These are phyloP conservation scores for Ranitomeya variabilis DNA, from an alignment of 2,113 vertebrate genomes.

Conservation along the genomic window DNA sequence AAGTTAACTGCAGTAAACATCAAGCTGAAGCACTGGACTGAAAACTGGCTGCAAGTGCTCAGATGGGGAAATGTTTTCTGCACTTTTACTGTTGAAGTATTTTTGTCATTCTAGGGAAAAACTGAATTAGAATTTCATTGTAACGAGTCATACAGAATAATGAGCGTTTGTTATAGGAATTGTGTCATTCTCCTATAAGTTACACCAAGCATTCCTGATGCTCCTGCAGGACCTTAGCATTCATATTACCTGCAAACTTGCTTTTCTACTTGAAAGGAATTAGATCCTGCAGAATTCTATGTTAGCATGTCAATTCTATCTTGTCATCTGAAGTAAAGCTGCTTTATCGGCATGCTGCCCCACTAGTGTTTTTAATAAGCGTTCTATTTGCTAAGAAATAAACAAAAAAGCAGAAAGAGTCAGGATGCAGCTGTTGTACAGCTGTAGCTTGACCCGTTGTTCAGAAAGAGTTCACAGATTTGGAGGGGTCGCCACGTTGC, in stretches of 20 bases:
- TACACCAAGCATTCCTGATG: conserved; percentile 77
- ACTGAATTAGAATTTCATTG: conserved; percentile 35
- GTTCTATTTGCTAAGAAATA: conserved; percentile 58
- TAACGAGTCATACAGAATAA: conserved; percentile 3
- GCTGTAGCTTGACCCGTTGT: conserved; percentile 59
- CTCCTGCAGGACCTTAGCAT: conserved; percentile 76
- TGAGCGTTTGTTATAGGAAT: conserved; percentile 2
- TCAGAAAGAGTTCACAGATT: conserved; percentile 59
- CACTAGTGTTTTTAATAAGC: conserved; percentile 63
- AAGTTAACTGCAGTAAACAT: conserved; percentile 53
- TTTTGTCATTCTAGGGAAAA: conserved; percentile 63
- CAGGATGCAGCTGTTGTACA: conserved; percentile 59
- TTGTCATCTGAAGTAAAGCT: conserved; percentile 58
- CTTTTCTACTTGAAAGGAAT: conserved; percentile 45
- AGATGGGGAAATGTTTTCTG: conserved; percentile 59
- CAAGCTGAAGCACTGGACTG: conserved; percentile 54
- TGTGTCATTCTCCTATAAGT: conserved; percentile 56
- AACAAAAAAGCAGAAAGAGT: conserved; percentile 46
- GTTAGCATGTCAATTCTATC: conserved; percentile 62
- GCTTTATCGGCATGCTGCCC: conserved; percentile 59
- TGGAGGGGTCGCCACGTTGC: conserved; percentile 60
- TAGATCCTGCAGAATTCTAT: conserved; percentile 57
- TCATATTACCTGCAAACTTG: conserved; percentile 59
- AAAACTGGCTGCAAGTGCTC: conserved; percentile 61
- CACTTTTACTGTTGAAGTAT: conserved; percentile 63